A percentile compares a stretch with the other conserved stretches of the same genome.
phyloP scores from a whole-genome alignment of 2,888 invertebrate genomes.

The Ormyrus thymus region DNA sequence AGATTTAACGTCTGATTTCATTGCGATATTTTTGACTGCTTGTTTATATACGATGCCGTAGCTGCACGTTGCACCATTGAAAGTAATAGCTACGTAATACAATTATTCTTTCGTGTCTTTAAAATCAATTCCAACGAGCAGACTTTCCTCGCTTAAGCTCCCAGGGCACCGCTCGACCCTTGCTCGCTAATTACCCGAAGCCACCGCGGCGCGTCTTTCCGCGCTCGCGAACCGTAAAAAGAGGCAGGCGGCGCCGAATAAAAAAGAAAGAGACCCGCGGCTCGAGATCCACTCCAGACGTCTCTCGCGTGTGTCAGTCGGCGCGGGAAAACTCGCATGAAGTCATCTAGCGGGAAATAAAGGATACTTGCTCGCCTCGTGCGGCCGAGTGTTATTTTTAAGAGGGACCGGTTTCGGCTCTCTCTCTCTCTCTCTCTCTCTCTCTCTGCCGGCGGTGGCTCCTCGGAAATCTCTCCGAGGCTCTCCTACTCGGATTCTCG shows the following conservation, averaged over 20 bases:
- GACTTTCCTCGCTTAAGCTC: not conserved
- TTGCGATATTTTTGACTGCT: too few relatives aligned
- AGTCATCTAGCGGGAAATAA: constrained; percentile 69
- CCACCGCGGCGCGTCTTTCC: too few relatives aligned
- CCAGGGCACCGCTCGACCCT: not conserved
- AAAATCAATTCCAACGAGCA: too few relatives aligned
- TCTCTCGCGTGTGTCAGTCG: constrained; percentile 17
- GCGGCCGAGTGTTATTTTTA: constrained; percentile 22
- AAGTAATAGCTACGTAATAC: too few relatives aligned
- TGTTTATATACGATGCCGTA: too few relatives aligned
- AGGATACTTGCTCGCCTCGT: not conserved
- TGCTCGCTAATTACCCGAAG: constrained; percentile 10
- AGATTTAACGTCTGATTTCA: too few relatives aligned
- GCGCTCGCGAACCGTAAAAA: not conserved
- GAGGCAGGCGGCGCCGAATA: not conserved
- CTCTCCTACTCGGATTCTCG: constrained; percentile 15
- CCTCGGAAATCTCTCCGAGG: constrained; percentile 34
- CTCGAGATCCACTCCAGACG: constrained; percentile 44
- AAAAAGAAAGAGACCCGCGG: too few relatives aligned
- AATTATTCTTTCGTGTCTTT: too few relatives aligned
- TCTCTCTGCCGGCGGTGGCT: constrained; percentile 4
- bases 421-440: too few relatives aligned
- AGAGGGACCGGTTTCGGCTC: not conserved
- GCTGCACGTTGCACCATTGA: too few relatives aligned
- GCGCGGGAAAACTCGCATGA: constrained; percentile 67